These are phyloP conservation scores for Taenioides sp. DNA, from an alignment of 2,797 vertebrate genomes.

Conservation along the genomic window DNA sequence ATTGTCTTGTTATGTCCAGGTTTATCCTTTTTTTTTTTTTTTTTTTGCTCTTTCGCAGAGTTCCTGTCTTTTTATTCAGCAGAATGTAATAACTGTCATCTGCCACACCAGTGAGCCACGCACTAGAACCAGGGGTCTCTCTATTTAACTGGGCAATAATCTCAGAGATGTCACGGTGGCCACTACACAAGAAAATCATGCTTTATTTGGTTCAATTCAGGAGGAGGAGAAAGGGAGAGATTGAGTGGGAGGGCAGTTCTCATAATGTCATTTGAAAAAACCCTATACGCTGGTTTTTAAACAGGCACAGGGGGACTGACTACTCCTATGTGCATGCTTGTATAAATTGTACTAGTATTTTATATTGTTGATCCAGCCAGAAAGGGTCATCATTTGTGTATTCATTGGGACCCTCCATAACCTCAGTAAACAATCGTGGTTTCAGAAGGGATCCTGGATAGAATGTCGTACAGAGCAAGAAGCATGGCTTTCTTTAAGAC, in stretches of 20 bases:
- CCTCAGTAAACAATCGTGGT: too few relatives aligned
- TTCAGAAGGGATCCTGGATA: too few relatives aligned
- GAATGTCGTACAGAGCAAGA: too few relatives aligned
- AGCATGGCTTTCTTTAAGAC: too few relatives aligned
- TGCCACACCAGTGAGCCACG: constrained; percentile 66
- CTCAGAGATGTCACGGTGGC: constrained; percentile 42
- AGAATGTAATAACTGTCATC: constrained; percentile 65
- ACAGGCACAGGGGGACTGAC: constrained; percentile 4
- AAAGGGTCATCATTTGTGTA: too few relatives aligned
- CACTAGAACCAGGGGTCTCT: constrained; percentile 52
- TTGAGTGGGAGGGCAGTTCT: constrained; percentile 32
- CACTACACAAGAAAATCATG: constrained; percentile 49
- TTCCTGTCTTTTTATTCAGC: constrained; percentile 47
- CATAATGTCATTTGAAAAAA: constrained; percentile 47
- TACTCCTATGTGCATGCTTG: neutral
- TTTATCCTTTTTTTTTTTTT: constrained; percentile 31
- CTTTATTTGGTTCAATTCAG: constrained; percentile 31
- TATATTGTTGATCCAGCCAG: too few relatives aligned
- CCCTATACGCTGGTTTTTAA: constrained; percentile 45
- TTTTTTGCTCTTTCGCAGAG: constrained; percentile 15
- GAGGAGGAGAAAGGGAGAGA: constrained; percentile 24
- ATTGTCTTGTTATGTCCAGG: constrained; percentile 59
- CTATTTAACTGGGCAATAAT: constrained; percentile 61
- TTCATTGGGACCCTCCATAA: too few relatives aligned
- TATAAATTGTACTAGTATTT: neutral